Conservation (phyloP, 2,888 invertebrate genomes). For the Caenorhabditis drosophilae region DNA sequence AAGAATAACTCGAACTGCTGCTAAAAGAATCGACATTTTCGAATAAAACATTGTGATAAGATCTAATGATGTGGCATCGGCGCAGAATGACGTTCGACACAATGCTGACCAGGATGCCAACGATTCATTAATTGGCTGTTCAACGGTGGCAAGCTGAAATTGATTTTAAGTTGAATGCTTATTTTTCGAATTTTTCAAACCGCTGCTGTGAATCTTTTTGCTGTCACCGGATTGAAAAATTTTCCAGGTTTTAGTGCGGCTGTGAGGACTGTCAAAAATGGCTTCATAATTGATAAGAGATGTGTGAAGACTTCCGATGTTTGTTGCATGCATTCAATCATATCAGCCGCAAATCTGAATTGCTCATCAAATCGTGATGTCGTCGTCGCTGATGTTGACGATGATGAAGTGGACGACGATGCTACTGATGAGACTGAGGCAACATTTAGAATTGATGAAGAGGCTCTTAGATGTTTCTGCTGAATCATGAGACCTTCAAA, state of each 20-base stretch:
- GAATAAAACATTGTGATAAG: slow-evolving; percentile 21
- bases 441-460: slow-evolving; percentile 11
- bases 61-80: slow-evolving; percentile 32
- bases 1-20: slow-evolving; percentile 10
- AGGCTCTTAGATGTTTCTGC: slow-evolving; percentile 11
- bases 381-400: too few relatives aligned
- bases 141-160: slow-evolving; percentile 11
- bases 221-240: slow-evolving; percentile 24
- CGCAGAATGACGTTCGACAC: slow-evolving; percentile 25
- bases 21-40: slow-evolving; percentile 9
- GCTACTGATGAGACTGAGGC: too few relatives aligned
- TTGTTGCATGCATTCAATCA: slow-evolving; percentile 13
- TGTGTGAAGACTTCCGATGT: slow-evolving; percentile 20
- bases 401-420: too few relatives aligned
- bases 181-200: slow-evolving; percentile 8
- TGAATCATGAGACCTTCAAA: slow-evolving; percentile 17
- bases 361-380: background rate
- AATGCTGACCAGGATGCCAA: slow-evolving; percentile 24
- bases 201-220: slow-evolving; percentile 16
- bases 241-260: slow-evolving; percentile 14
- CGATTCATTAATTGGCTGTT: slow-evolving; percentile 15
- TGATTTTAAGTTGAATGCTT: too few relatives aligned
- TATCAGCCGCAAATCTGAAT: slow-evolving; percentile 15
- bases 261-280: slow-evolving; percentile 11
- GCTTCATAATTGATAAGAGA: slow-evolving; percentile 9